Evolutionary conservation across 2,113 vertebrate species (phyloP).

Genomic region (Isichthys henryi): DNA sequence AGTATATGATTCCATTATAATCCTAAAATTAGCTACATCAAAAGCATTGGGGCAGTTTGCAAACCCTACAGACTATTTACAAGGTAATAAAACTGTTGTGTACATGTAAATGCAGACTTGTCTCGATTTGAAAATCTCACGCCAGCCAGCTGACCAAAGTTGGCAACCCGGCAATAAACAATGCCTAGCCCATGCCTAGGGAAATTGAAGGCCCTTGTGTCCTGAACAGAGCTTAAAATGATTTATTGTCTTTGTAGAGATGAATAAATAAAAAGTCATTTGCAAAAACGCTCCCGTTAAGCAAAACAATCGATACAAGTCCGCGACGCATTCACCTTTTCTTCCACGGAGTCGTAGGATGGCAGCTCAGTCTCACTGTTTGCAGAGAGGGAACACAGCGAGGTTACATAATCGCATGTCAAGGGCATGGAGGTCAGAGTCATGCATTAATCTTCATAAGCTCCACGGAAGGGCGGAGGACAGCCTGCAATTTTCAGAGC

Average conservation of each 20-base stretch:
- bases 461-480: not conserved
- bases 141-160: not conserved
- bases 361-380: constrained; percentile 60
- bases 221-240: not conserved
- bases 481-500: not conserved
- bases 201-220: not conserved
- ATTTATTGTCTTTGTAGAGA: not conserved
- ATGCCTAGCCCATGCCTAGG: not conserved
- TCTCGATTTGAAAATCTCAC: not conserved
- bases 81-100: not conserved
- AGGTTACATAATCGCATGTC: not conserved
- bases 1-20: not conserved
- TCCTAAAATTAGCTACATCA: not conserved
- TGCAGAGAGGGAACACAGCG: not conserved
- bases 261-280: not conserved
- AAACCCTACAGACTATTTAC: not conserved
- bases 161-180: not conserved
- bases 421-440: not conserved
- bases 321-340: constrained; percentile 52
- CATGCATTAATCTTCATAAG: not conserved
- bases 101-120: not conserved
- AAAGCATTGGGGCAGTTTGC: not conserved
- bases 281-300: too few species aligned
- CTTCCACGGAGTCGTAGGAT: constrained; percentile 57
- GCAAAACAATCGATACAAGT: not conserved